Conservation (phyloP, 2,113 vertebrate genomes). For the Cercocebus atys region DNA sequence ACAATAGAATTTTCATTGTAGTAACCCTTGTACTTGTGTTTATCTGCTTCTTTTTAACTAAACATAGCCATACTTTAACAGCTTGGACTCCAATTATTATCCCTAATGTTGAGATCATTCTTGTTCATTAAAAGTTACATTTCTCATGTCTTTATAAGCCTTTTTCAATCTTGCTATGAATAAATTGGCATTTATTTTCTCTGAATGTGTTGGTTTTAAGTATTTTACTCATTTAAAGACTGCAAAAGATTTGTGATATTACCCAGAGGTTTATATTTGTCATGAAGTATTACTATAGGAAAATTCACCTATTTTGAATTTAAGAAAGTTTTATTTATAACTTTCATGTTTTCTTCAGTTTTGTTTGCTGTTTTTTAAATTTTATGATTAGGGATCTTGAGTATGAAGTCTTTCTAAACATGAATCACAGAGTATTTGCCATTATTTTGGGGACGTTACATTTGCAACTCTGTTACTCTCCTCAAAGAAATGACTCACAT, state of each 20-base stretch:
- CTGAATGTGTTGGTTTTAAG: conserved; percentile 14
- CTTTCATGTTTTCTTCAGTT: not conserved
- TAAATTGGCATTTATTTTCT: not conserved
- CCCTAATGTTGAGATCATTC: not conserved
- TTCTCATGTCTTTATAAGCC: not conserved
- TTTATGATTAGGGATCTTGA: not conserved
- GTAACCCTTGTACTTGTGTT: not conserved
- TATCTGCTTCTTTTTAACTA: not conserved
- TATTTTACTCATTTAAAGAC: not conserved
- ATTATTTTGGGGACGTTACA: conserved; percentile 10
- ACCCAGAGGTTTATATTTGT: not conserved
- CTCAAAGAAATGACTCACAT: conserved; percentile 6
- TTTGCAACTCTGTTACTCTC: not conserved
- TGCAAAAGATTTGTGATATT: not conserved
- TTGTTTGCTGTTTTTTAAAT: not conserved
- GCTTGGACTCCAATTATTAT: not conserved
- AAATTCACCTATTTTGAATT: not conserved
- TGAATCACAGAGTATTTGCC: not conserved
- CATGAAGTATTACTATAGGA: not conserved
- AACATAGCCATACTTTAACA: not conserved
- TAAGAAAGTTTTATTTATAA: not conserved
- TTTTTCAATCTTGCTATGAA: not conserved
- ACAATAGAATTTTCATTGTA: not conserved
- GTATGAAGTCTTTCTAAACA: not conserved
- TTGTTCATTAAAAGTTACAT: not conserved